Evolutionary conservation across 1,140 invertebrate species (phyloP), one percentile per base, ranked within the genome.

Genomic region (Ceratina calcarata): DNA sequence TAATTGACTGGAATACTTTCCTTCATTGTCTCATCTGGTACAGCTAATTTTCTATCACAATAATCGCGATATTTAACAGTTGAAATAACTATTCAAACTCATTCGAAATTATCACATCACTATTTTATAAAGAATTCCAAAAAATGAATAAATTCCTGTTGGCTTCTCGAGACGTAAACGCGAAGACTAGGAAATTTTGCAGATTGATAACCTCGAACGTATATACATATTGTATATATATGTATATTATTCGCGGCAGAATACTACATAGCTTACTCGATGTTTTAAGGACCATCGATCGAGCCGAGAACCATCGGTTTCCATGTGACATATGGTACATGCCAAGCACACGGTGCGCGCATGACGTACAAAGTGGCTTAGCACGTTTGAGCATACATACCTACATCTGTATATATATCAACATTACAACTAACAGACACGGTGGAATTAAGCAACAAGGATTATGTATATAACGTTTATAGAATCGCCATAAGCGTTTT

Each of bases 241-340:
- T n/a, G n/a, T 58, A 6, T 22, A 7, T 74, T 60, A 79, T 67
- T 74, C 45, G 24, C 37, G n/a, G n/a, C 49, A 3, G 51, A 53
- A 67, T 79, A 58, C 16, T 32, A 49, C 15, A 18, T 2, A 65
- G 77, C 53, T 55, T 37, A 71, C 68, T 79, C 61, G 69, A 60
- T 61, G n/a, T 66, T 79, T 78, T 66, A 65, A 60, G 62, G 62
- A 60, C 61, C 82, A 67, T 61, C 57, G 64, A 86, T 86, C 78
- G 84, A 80, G 60, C 53, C 32, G 76, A 69, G 75, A 75, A 70
- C 72, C 81, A 71, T 86, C 77, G 84, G 71, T 81, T 75, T 80
- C 45, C 55, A 62, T 37, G 85, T 78, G 84, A 86, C 84, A 72
- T 83, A 86, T 82, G 84, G 77, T 86, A 86, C 81, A 81, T 86